These are phyloP conservation scores for Palythoa heliodiscus DNA, from an alignment of 92 coral and sea anemone genomes.

Conservation along the genomic window DNA sequence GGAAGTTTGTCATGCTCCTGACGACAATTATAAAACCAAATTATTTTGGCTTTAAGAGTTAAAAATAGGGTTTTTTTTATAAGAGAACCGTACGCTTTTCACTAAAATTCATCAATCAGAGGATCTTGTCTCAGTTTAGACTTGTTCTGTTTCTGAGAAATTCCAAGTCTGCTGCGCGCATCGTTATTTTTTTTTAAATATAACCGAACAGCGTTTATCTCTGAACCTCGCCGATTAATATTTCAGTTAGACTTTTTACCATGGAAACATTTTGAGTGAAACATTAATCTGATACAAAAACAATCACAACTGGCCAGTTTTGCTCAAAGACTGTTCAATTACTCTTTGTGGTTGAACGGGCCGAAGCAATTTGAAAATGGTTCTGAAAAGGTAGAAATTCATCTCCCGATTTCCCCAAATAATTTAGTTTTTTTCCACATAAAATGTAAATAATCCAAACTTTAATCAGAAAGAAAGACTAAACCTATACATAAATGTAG, in stretches of 20 bases:
- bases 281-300: slow-evolving; percentile 17
- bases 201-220: neutral
- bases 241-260: neutral
- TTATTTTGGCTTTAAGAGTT: neutral
- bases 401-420: slow-evolving; percentile 20
- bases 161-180: neutral
- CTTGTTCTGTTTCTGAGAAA: neutral
- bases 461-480: slow-evolving; percentile 22
- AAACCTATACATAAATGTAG: neutral
- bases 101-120: no score
- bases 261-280: neutral
- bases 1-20: neutral
- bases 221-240: neutral
- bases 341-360: neutral
- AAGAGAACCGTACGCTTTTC: no score
- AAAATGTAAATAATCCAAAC: slow-evolving; percentile 33
- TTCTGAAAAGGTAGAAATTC: slow-evolving; percentile 5
- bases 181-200: neutral
- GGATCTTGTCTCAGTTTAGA: no score
- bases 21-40: neutral
- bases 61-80: no score
- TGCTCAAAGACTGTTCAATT: slow-evolving; percentile 9
- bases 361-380: slow-evolving; percentile 16
- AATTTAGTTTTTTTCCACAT: slow-evolving; percentile 34
- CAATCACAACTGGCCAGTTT: slow-evolving; percentile 11